Percentiles rank a stretch among this genome's conserved stretches.
These are phyloP conservation scores for Myzus persicae DNA, from an alignment of 1,140 invertebrate genomes.

Conservation along the genomic window DNA sequence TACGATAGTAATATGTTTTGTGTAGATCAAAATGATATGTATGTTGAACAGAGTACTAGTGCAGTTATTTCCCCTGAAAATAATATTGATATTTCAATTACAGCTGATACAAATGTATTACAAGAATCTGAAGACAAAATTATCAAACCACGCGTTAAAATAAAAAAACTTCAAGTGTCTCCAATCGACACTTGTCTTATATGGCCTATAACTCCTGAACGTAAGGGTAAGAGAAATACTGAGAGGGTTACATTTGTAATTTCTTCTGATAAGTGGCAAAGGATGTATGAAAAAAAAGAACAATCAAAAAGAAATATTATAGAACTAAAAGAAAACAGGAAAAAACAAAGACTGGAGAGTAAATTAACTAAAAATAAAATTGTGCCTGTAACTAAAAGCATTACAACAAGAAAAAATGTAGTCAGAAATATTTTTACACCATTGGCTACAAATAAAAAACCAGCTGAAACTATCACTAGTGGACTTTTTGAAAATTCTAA, in stretches of 20 bases:
- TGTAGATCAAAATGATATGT: too few species aligned
- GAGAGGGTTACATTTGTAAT: not conserved
- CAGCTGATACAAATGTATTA: too few species aligned
- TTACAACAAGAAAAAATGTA: not conserved
- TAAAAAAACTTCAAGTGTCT: too few species aligned
- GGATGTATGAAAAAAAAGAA: not conserved
- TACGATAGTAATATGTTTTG: too few species aligned
- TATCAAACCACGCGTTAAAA: too few species aligned
- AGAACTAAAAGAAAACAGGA: constrained; percentile 4
- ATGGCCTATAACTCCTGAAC: too few species aligned
- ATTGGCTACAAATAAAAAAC: not conserved
- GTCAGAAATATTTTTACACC: constrained; percentile 10
- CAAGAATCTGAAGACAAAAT: too few species aligned
- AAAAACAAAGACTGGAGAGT: constrained; percentile 4
- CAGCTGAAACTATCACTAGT: constrained; percentile 15
- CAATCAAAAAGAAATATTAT: not conserved
- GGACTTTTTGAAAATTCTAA: not conserved
- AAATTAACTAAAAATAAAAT: constrained; percentile 26
- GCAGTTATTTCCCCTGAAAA: too few species aligned
- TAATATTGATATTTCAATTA: too few species aligned
- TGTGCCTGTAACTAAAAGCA: not conserved
- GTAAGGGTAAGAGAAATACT: too few species aligned
- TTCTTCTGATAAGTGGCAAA: constrained; percentile 5
- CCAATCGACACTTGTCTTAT: too few species aligned
- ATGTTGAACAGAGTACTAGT: too few species aligned